These are phyloP conservation scores for Atractosteus spatula DNA, from an alignment of 2,113 vertebrate species.

Conservation along the genomic window DNA sequence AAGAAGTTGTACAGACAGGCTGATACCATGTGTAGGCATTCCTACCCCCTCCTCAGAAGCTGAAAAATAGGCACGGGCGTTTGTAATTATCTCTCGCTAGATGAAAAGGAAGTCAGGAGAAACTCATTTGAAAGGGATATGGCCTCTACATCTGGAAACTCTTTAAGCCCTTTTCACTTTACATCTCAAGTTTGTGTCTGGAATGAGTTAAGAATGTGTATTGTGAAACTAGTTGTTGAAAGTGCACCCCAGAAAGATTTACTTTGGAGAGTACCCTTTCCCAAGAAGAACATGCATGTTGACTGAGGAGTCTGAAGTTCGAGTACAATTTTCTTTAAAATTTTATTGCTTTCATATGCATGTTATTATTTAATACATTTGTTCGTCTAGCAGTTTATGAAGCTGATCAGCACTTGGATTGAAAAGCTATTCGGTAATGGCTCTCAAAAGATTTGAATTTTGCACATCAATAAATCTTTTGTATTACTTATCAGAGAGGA, in stretches of 20 bases:
- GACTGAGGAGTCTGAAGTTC: conserved; percentile 31
- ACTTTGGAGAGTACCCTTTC: conserved; percentile 34
- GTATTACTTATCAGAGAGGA: too few species aligned
- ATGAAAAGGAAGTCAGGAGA: conserved; percentile 53
- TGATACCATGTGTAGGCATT: conserved; percentile 15
- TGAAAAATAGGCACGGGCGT: conserved; percentile 29
- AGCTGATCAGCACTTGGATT: conserved; percentile 8
- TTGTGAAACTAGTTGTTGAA: conserved; percentile 49
- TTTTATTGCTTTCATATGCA: conserved; percentile 45
- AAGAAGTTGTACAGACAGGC: not conserved
- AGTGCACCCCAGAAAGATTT: conserved; percentile 49
- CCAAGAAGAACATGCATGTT: conserved; percentile 24
- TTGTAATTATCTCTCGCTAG: conserved; percentile 35
- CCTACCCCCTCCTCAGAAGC: conserved; percentile 11
- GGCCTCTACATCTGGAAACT: conserved; percentile 60
- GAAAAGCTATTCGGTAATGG: conserved; percentile 17
- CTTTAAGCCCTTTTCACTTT: conserved; percentile 43
- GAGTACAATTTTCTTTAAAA: conserved; percentile 24
- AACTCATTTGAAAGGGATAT: conserved; percentile 51
- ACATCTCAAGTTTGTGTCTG: conserved; percentile 44
- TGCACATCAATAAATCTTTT: not conserved
- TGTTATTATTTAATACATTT: conserved; percentile 13
- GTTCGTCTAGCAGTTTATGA: conserved; percentile 19
- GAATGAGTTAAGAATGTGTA: conserved; percentile 49
- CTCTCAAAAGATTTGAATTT: conserved; percentile 23